Percentiles rank a stretch among this genome's conserved stretches.
Conservation (phyloP, 2,888 invertebrate genomes). For the Scrobipalpa atriplicella region DNA sequence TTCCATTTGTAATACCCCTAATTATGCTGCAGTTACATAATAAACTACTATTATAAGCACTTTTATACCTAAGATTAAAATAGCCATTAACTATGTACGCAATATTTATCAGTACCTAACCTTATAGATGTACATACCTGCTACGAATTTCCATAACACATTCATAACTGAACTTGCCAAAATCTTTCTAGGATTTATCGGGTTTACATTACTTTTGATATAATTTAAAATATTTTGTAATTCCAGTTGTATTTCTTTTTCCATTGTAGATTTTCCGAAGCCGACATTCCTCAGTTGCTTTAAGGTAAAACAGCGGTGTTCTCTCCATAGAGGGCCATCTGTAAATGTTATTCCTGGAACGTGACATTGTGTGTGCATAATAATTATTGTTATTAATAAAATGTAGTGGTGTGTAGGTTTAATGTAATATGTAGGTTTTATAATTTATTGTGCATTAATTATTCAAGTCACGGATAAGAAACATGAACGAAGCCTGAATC, state of each 20-base stretch:
- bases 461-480: too few species aligned
- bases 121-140: constrained; percentile 67
- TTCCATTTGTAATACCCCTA: too few species aligned
- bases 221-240: constrained; percentile 75
- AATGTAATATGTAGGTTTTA: too few species aligned
- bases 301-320: constrained; percentile 86
- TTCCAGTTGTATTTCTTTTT: constrained; percentile 82
- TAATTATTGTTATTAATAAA: too few species aligned
- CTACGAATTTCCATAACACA: constrained; percentile 87
- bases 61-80: too few species aligned
- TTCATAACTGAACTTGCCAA: constrained; percentile 86
- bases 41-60: too few species aligned
- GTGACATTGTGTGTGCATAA: not conserved
- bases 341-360: constrained; percentile 85
- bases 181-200: constrained; percentile 75
- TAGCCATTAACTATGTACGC: not conserved
- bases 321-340: constrained; percentile 86
- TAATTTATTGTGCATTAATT: too few species aligned
- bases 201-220: constrained; percentile 53
- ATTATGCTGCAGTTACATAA: too few species aligned
- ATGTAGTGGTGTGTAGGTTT: too few species aligned
- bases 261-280: constrained; percentile 84
- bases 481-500: too few species aligned
- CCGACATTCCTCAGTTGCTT: constrained; percentile 85
- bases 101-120: not conserved